A percentile compares a stretch with the other conserved stretches of the same genome.
These are phyloP conservation scores for Calephelis perditalis DNA, from an alignment of 2,888 invertebrate species.

Conservation along the genomic window DNA sequence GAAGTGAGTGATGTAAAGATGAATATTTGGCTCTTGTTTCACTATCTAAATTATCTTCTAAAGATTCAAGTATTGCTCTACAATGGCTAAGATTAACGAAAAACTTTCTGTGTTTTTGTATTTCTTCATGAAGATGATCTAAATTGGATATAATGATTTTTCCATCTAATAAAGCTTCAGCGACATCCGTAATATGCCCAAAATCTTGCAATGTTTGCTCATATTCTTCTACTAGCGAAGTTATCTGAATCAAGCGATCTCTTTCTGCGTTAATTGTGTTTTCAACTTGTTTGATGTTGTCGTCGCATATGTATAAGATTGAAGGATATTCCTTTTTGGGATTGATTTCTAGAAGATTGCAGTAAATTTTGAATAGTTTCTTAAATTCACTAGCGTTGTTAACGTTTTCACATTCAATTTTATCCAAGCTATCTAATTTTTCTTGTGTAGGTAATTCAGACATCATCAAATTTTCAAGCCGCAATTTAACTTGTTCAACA, in stretches of 20 bases:
- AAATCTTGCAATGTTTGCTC: constrained; percentile 93
- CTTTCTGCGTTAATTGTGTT: constrained; percentile 84
- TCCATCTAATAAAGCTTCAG: constrained; percentile 88
- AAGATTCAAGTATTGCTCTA: constrained; percentile 89
- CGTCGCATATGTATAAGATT: constrained; percentile 81
- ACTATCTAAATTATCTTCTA: constrained; percentile 89
- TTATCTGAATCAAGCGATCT: constrained; percentile 85
- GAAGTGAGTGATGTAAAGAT: constrained; percentile 85
- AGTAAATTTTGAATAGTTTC: constrained; percentile 80
- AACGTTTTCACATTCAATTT: constrained; percentile 82
- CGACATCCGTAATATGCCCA: constrained; percentile 89
- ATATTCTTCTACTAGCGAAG: constrained; percentile 90
- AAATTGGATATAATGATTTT: constrained; percentile 86
- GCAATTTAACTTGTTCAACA: constrained; percentile 67
- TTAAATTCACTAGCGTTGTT: constrained; percentile 78
- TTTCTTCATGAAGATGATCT: constrained; percentile 91
- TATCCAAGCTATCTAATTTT: constrained; percentile 84
- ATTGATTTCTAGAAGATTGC: constrained; percentile 81
- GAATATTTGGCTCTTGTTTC: constrained; percentile 87
- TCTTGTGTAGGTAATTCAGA: constrained; percentile 82
- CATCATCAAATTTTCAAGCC: constrained; percentile 75
- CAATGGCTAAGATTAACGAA: constrained; percentile 93
- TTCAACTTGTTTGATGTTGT: constrained; percentile 83
- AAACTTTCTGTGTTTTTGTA: constrained; percentile 93
- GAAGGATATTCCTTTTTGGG: constrained; percentile 84